A percentile compares a stretch with the other conserved stretches of the same genome.
These are phyloP conservation scores for Charanyca ferruginea DNA, from an alignment of 2,888 invertebrate species.

Conservation along the genomic window DNA sequence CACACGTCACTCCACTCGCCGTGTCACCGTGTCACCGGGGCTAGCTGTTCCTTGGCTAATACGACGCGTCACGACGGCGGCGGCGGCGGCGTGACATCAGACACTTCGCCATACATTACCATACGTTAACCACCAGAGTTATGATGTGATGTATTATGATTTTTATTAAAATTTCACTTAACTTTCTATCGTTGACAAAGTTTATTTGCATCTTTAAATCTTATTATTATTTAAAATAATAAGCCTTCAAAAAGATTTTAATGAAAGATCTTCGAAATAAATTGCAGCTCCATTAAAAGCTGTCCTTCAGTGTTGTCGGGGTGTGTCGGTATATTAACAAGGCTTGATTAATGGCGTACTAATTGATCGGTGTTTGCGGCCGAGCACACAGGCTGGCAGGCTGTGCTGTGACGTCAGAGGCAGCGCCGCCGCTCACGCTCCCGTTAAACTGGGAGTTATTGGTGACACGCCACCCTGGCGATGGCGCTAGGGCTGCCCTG, in stretches of 20 bases:
- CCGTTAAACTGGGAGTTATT: conserved; percentile 32
- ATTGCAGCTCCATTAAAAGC: conserved; percentile 11
- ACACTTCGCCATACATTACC: too few species aligned
- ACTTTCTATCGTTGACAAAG: neutral
- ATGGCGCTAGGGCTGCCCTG: conserved; percentile 20
- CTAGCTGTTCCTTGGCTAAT: conserved; percentile 23
- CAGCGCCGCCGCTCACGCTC: conserved; percentile 25
- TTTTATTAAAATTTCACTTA: neutral
- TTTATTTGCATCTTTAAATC: neutral
- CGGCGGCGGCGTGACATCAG: conserved; percentile 24
- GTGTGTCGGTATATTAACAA: conserved; percentile 33
- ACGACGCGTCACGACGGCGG: conserved; percentile 22
- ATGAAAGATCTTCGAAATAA: conserved; percentile 11
- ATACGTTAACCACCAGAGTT: conserved; percentile 3
- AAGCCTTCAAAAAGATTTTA: neutral
- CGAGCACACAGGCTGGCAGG: conserved; percentile 26
- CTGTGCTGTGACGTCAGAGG: conserved; percentile 45
- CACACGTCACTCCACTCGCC: conserved; percentile 14
- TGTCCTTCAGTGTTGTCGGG: conserved; percentile 18
- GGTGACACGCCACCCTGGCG: conserved; percentile 21
- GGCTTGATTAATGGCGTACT: conserved; percentile 43
- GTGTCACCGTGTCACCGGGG: conserved; percentile 23
- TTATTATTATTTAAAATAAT: too few species aligned
- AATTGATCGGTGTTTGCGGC: conserved; percentile 46
- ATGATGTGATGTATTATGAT: neutral